These are phyloP conservation scores for Gymnarchus niloticus DNA, from an alignment of 2,113 vertebrate species.

Conservation along the genomic window DNA sequence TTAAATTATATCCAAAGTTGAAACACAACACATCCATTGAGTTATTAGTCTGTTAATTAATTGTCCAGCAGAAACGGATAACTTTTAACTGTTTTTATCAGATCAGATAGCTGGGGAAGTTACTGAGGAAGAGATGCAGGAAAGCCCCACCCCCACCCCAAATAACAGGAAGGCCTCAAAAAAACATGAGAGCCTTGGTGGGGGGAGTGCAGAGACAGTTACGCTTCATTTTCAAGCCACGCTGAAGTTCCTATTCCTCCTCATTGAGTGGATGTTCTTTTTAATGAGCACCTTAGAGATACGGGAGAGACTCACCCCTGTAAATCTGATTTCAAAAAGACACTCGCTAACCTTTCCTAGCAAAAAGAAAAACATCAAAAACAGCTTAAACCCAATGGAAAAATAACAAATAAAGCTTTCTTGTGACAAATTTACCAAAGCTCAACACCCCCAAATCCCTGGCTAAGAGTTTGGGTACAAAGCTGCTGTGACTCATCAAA, in stretches of 20 bases:
- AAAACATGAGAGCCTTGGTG: too few species aligned
- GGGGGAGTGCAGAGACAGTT: background rate
- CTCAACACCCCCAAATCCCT: background rate
- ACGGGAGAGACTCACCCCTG: background rate
- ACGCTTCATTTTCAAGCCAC: background rate
- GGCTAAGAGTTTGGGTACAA: background rate
- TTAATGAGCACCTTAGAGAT: slow-evolving; percentile 9
- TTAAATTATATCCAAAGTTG: background rate
- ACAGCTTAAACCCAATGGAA: background rate
- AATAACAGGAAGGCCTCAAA: too few species aligned
- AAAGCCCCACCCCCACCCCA: background rate
- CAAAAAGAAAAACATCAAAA: background rate
- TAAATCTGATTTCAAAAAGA: slow-evolving; percentile 23
- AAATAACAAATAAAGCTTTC: background rate
- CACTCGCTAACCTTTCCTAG: background rate
- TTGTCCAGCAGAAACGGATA: background rate
- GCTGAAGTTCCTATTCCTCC: background rate
- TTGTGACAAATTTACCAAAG: background rate
- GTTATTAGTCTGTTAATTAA: background rate
- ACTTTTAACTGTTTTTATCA: background rate
- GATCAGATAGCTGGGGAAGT: background rate
- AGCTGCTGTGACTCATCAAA: background rate
- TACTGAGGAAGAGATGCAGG: background rate
- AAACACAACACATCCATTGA: background rate
- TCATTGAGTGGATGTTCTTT: background rate